phyloP scores from a whole-genome alignment of 2,797 vertebrate genomes.

The Lepus townsendii region DNA sequence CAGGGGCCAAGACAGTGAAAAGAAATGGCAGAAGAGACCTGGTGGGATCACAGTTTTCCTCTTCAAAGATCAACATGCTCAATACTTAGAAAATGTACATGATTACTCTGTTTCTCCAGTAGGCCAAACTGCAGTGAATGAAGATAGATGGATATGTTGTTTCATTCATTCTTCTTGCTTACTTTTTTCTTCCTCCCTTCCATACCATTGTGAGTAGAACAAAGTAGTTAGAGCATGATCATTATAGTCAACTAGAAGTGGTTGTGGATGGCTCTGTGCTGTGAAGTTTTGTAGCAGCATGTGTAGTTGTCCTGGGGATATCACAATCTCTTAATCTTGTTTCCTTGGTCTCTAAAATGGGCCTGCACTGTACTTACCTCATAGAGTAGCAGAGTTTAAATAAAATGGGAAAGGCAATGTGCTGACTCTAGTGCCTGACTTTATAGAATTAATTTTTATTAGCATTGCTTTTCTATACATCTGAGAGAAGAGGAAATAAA shows the following conservation, averaged over 20 bases:
- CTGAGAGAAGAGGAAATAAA: neutral
- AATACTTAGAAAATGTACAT: neutral
- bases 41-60: neutral
- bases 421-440: neutral
- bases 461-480: neutral
- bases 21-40: neutral
- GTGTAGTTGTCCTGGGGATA: neutral
- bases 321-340: neutral
- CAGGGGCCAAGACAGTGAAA: neutral
- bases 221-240: neutral
- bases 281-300: neutral
- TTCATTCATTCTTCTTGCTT: neutral
- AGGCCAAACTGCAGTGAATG: neutral
- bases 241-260: neutral
- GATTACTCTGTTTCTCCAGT: neutral
- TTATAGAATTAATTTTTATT: neutral
- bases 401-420: neutral
- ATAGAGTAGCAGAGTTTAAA: neutral
- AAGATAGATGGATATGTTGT: neutral
- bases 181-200: neutral
- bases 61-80: neutral
- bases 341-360: neutral
- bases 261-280: neutral
- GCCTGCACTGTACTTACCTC: neutral
- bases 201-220: neutral